phyloP scores from a whole-genome alignment of 1,140 invertebrate genomes.

The Diuraphis noxia region DNA sequence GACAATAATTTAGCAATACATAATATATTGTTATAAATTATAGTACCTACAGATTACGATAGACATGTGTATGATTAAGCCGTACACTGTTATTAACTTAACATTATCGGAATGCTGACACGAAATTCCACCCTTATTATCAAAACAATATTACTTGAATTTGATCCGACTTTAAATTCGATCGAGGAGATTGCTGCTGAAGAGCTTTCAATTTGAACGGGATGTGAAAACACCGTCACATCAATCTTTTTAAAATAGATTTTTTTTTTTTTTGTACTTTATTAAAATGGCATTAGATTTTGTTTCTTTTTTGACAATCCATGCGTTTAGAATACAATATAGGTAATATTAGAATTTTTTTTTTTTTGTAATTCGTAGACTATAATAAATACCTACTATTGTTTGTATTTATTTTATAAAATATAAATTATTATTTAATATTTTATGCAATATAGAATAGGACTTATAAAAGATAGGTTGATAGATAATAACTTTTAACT shows the following conservation, averaged over 20 bases:
- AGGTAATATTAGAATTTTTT: not conserved
- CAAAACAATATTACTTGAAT: not conserved
- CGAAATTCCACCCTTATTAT: not conserved
- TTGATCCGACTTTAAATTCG: not conserved
- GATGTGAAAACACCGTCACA: not conserved
- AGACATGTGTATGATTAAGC: not conserved
- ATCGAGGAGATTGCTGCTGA: not conserved
- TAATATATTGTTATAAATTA: not conserved
- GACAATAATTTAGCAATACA: not conserved
- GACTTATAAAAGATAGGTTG: not conserved
- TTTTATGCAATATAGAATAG: not conserved
- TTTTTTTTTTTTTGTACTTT: not conserved
- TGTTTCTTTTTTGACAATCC: not conserved
- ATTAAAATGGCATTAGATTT: not conserved
- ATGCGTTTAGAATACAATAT: not conserved
- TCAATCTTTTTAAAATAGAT: not conserved
- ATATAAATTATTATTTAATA: too few relatives aligned
- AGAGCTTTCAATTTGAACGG: conserved; percentile 6
- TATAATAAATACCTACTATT: too few relatives aligned
- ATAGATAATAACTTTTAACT: not conserved
- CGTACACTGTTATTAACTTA: not conserved
- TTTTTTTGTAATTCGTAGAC: not conserved
- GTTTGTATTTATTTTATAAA: too few relatives aligned
- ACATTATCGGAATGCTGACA: not conserved
- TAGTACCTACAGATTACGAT: not conserved